A percentile compares a stretch with the other conserved stretches of the same genome.
These are phyloP conservation scores for Marmota monax DNA, from an alignment of 2,113 vertebrate species.

Conservation along the genomic window DNA sequence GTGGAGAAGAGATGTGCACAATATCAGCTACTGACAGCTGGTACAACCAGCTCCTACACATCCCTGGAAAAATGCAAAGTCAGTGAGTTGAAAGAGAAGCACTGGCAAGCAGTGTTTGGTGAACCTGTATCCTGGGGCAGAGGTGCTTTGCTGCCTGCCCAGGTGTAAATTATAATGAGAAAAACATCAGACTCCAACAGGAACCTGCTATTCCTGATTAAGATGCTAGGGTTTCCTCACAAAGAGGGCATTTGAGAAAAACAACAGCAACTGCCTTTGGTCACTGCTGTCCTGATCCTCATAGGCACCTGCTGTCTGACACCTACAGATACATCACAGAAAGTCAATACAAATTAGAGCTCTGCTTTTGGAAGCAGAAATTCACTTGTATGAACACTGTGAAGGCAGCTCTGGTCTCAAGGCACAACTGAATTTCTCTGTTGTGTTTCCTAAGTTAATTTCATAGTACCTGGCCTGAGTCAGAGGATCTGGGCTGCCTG, in stretches of 20 bases:
- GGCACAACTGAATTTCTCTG: not conserved
- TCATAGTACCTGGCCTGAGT: not conserved
- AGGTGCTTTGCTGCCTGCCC: not conserved
- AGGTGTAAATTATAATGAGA: slow-evolving; percentile 40
- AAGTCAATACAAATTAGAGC: slow-evolving; percentile 50
- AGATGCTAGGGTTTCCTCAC: slow-evolving; percentile 6
- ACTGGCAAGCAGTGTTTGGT: not conserved
- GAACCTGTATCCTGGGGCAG: not conserved
- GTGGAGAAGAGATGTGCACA: not conserved
- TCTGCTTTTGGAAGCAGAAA: slow-evolving; percentile 3
- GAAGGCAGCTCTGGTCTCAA: not conserved
- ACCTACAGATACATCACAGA: slow-evolving; percentile 3
- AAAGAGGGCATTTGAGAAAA: not conserved
- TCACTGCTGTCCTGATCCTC: not conserved
- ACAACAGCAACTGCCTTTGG: slow-evolving; percentile 4
- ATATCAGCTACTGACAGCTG: rapidly evolving
- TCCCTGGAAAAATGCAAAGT: not conserved
- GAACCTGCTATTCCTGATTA: not conserved
- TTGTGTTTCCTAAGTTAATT: not conserved
- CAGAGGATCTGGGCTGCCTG: not conserved
- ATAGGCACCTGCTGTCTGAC: not conserved
- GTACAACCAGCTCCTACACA: not conserved
- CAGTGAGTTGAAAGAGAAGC: not conserved
- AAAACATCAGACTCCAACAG: not conserved
- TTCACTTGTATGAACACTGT: not conserved